Conservation (phyloP, 2,797 vertebrate species). For the Hypotaenidia okinawae region DNA sequence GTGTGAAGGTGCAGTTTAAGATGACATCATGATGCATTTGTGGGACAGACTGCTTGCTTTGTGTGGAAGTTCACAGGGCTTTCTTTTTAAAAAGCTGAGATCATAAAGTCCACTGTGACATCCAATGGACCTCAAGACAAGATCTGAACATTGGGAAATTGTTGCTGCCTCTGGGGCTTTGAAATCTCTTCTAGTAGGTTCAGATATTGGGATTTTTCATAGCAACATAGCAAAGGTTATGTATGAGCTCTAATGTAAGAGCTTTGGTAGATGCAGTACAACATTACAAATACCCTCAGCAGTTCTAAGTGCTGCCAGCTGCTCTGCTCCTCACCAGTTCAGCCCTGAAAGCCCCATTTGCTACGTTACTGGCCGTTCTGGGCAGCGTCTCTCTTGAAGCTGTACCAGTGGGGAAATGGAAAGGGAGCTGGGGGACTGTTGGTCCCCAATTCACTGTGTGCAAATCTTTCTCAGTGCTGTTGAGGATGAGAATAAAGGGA, state of each 20-base stretch:
- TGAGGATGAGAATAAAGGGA: background rate
- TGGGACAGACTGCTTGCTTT: background rate
- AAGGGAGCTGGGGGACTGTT: background rate
- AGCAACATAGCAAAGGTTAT: background rate
- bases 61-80: background rate
- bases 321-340: background rate
- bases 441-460: background rate
- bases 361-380: background rate
- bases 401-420: background rate
- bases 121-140: background rate
- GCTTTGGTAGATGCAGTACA: background rate
- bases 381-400: background rate
- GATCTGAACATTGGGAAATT: background rate
- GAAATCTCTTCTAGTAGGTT: background rate
- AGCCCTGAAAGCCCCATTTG: background rate
- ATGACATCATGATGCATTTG: too few relatives aligned
- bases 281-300: background rate
- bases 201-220: background rate
- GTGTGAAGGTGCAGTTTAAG: background rate
- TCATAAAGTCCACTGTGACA: background rate
- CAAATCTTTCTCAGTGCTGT: background rate
- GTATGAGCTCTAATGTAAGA: background rate
- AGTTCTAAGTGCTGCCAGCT: rapidly evolving
- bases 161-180: background rate
- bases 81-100: background rate